Evolutionary conservation across 2,888 invertebrate genomes (phyloP), one percentile per base, ranked within the genome.

Genomic region (Monochamus alternatus): DNA sequence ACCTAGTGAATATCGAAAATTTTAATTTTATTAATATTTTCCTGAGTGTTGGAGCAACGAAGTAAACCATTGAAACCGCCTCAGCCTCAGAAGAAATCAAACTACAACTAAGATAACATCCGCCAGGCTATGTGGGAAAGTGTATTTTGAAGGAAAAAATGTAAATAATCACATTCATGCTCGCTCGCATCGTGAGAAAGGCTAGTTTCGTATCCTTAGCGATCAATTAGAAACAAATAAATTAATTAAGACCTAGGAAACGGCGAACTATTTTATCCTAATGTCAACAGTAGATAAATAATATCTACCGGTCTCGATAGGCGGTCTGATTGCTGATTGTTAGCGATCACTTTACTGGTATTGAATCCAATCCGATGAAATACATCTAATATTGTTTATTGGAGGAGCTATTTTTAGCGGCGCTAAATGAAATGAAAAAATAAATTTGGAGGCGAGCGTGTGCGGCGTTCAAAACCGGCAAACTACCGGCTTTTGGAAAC

Each of bases 161-260:
- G 47, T 47, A 47, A 47, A 47, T 47, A 47, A 47, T 47, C 9
- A 10, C 47, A 47, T 12, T 47, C 47, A 47, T 9, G 47, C 47
- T 5, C 47, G 47, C 12, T 47, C 47, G 12, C 47, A 47, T 47
- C 47, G 55, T 55, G 55, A 55, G 55, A 55, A 55, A n/a, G 12
- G 55, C 55, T n/a, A n/a, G 14, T 12, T 47, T 9, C 12, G 14
- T 55, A 64, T 60, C 43, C 44, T 59, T 69, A 47, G 9, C 51
- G 44, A 47, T 69, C 47, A 69, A 69, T 69, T 69, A 69, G 31
- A 69, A 3, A 31, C 30, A 31, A 59, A 69, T 59, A 43, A 65
- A 69, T 60, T 69, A 69, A 69, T 69, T 69, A 69, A 69, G 31
- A 43, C 47, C 68, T 59, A 59, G 69, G 69, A 69, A 69, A 60